A percentile compares a stretch with the other conserved stretches of the same genome.
Evolutionary conservation across 2,113 vertebrate genomes (phyloP).

Genomic region (Apistogramma diplotaenia): DNA sequence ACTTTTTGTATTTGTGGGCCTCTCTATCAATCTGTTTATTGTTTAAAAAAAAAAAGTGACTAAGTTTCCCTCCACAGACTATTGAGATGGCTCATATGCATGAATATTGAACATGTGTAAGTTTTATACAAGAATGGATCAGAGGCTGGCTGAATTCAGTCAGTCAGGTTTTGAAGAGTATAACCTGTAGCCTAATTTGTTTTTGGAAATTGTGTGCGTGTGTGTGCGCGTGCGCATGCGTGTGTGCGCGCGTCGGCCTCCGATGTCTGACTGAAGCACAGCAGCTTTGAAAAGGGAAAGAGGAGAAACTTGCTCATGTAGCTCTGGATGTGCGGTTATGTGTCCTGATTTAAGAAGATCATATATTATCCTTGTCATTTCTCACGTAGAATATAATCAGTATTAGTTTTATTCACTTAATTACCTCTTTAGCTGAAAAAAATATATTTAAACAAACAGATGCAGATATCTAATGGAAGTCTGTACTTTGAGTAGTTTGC

Average conservation of each 20-base stretch:
- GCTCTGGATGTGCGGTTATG: conserved; percentile 31
- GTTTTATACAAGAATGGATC: conserved; percentile 40
- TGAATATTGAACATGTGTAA: conserved; percentile 58
- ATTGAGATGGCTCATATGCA: conserved; percentile 53
- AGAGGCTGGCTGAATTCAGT: conserved; percentile 23
- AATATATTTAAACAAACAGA: not conserved
- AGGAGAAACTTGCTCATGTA: conserved; percentile 38
- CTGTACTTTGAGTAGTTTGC: conserved; percentile 58
- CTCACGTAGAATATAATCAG: conserved; percentile 64
- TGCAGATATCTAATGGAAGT: conserved; percentile 29
- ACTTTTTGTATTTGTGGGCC: conserved; percentile 50
- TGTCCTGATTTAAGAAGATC: conserved; percentile 34
- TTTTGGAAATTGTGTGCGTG: conserved; percentile 22
- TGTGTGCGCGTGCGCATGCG: not conserved
- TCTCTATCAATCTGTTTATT: conserved; percentile 41
- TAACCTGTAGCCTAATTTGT: conserved; percentile 46
- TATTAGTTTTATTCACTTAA: conserved; percentile 64
- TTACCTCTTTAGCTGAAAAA: conserved; percentile 61
- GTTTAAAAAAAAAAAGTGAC: not conserved
- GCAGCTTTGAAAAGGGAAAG: conserved; percentile 54
- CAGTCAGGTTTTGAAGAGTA: conserved; percentile 24
- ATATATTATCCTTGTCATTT: conserved; percentile 25
- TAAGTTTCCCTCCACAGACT: conserved; percentile 22
- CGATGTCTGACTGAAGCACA: conserved; percentile 37
- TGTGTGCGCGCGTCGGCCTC: not conserved